Conservation (phyloP, 2,113 vertebrate species). For the Rhinogobius similis region DNA sequence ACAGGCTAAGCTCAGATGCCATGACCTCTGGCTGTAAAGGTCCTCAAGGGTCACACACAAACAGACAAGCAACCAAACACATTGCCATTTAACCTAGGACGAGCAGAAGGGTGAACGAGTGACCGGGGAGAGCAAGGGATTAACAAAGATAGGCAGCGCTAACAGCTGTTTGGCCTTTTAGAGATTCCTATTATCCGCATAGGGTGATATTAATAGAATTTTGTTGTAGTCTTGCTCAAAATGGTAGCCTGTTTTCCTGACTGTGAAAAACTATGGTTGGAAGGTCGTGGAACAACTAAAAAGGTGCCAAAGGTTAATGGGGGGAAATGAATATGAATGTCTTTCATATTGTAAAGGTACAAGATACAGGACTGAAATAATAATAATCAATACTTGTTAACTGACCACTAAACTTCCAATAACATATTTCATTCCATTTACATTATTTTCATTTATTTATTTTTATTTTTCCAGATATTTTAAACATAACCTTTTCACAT, state of each 20-base stretch:
- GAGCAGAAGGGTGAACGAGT: slow-evolving; percentile 27
- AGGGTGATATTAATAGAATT: slow-evolving; percentile 61
- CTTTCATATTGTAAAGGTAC: neutral
- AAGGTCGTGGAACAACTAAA: slow-evolving; percentile 9
- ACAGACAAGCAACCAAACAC: slow-evolving; percentile 25
- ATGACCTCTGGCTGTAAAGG: slow-evolving; percentile 64
- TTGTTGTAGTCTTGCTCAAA: slow-evolving; percentile 42
- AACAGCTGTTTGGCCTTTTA: slow-evolving; percentile 62
- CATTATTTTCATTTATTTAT: slow-evolving; percentile 77
- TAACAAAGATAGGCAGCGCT: slow-evolving; percentile 50
- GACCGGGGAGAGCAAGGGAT: slow-evolving; percentile 43
- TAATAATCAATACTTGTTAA: neutral
- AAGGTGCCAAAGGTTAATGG: slow-evolving; percentile 45
- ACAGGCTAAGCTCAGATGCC: slow-evolving; percentile 44
- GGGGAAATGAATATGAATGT: slow-evolving; percentile 34
- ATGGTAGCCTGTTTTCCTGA: slow-evolving; percentile 49
- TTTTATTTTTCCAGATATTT: too few relatives aligned
- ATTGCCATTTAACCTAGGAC: slow-evolving; percentile 48
- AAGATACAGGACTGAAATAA: neutral
- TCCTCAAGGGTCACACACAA: slow-evolving; percentile 48
- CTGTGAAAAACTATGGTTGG: slow-evolving; percentile 13
- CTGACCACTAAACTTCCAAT: neutral
- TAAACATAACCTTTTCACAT: slow-evolving; percentile 56
- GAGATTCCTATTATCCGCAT: slow-evolving; percentile 50
- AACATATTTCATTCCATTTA: neutral